phyloP scores from a whole-genome alignment of 2,888 invertebrate species.

The Sesamia inferens region DNA sequence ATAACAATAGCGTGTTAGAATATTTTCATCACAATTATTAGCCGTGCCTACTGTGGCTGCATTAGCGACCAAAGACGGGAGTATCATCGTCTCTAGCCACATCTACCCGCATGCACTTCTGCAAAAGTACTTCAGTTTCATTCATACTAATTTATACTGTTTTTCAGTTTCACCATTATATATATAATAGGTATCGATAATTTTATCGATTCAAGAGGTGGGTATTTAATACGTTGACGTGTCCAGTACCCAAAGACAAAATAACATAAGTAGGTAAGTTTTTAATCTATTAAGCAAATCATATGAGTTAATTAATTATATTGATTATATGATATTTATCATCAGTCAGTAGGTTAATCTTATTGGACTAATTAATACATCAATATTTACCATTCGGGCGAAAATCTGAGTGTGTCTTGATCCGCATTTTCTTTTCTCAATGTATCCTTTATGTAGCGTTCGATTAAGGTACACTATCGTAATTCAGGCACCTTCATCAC shows the following conservation, averaged over 20 bases:
- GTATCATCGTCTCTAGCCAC: conserved; percentile 34
- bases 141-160: conserved; percentile 5
- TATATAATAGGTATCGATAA: background rate
- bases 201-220: conserved; percentile 13
- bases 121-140: conserved; percentile 31
- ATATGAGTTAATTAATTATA: conserved; percentile 10
- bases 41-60: conserved; percentile 51
- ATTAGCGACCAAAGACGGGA: conserved; percentile 17
- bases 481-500: conserved; percentile 85
- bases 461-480: conserved; percentile 81
- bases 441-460: conserved; percentile 89
- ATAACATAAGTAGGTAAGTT: conserved; percentile 16
- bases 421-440: conserved; percentile 90
- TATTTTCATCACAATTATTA: conserved; percentile 65
- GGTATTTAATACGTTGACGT: background rate
- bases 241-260: conserved; percentile 8
- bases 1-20: conserved; percentile 65
- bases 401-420: conserved; percentile 86
- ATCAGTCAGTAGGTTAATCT: conserved; percentile 25
- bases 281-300: conserved; percentile 1
- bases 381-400: conserved; percentile 88
- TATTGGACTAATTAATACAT: conserved; percentile 32
- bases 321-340: background rate
- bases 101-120: conserved; percentile 47
- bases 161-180: conserved; percentile 6